Evolutionary conservation across 2,888 invertebrate species (phyloP).

Genomic region (Thelaira solivaga): DNA sequence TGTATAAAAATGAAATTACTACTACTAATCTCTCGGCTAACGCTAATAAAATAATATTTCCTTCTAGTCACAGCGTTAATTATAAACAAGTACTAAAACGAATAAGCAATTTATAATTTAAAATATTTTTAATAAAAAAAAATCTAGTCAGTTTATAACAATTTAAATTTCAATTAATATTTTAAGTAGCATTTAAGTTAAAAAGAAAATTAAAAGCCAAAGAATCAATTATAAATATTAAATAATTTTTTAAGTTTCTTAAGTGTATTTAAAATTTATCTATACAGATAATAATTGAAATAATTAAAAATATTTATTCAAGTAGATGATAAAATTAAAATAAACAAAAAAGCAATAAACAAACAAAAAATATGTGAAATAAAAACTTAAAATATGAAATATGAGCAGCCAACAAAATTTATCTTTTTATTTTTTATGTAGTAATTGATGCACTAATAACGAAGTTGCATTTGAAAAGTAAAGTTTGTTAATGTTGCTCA

Average conservation of each 20-base stretch:
- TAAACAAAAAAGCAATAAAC: not conserved
- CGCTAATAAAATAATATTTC: not conserved
- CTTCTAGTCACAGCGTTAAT: not conserved
- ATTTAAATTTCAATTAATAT: not conserved
- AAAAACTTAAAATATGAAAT: too few relatives aligned
- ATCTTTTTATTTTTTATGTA: too few relatives aligned
- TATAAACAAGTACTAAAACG: not conserved
- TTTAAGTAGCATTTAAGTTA: conserved; percentile 29
- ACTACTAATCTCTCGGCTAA: too few relatives aligned
- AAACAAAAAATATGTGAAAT: too few relatives aligned
- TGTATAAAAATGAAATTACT: too few relatives aligned
- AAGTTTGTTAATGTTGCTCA: too few relatives aligned
- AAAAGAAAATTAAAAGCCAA: conserved; percentile 6
- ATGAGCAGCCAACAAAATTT: too few relatives aligned
- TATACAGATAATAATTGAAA: not conserved
- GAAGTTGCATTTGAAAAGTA: too few relatives aligned
- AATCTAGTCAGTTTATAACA: conserved; percentile 53
- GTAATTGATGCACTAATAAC: too few relatives aligned
- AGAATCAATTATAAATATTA: too few relatives aligned
- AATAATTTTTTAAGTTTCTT: conserved; percentile 39
- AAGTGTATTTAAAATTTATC: not conserved
- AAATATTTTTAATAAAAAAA: conserved; percentile 3
- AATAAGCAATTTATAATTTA: conserved; percentile 34
- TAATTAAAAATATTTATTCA: conserved; percentile 15
- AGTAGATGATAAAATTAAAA: not conserved